Conservation (phyloP, 2,113 vertebrate genomes). For the Campylomormyrus numenius region DNA sequence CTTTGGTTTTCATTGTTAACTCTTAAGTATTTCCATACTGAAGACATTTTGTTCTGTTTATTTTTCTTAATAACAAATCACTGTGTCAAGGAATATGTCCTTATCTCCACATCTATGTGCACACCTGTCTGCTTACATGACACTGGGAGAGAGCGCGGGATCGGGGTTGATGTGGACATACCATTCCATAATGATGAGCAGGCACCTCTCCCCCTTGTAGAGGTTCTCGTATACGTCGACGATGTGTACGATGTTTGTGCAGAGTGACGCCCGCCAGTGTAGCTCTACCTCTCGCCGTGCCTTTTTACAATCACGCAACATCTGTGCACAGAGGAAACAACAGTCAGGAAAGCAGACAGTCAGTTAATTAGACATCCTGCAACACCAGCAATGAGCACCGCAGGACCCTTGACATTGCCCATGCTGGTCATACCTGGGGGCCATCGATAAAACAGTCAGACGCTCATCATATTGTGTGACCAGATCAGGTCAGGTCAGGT, state of each 20-base stretch:
- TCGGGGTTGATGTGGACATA: constrained; percentile 43
- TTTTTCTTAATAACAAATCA: background rate
- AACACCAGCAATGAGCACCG: too few species aligned
- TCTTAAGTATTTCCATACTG: too few species aligned
- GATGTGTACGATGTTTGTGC: constrained; percentile 86
- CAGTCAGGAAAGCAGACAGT: background rate
- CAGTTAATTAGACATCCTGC: too few species aligned
- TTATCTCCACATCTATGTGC: background rate
- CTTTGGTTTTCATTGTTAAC: too few species aligned
- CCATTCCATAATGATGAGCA: constrained; percentile 99
- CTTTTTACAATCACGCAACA: constrained; percentile 93
- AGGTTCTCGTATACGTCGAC: constrained; percentile 95
- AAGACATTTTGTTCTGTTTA: too few species aligned
- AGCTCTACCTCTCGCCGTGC: constrained; percentile 91
- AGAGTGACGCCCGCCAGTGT: constrained; percentile 90
- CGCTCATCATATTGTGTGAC: too few species aligned
- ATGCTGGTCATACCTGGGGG: too few species aligned
- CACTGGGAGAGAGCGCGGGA: background rate
- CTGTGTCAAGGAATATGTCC: background rate
- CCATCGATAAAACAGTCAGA: too few species aligned
- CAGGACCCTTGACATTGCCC: too few species aligned
- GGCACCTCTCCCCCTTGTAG: constrained; percentile 82
- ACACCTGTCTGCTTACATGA: background rate
- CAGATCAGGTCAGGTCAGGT: too few species aligned
- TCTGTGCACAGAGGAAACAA: constrained; percentile 55